Base-by-base conservation (phyloP, 2,888 invertebrate species). In the Thera britannica region DNA sequence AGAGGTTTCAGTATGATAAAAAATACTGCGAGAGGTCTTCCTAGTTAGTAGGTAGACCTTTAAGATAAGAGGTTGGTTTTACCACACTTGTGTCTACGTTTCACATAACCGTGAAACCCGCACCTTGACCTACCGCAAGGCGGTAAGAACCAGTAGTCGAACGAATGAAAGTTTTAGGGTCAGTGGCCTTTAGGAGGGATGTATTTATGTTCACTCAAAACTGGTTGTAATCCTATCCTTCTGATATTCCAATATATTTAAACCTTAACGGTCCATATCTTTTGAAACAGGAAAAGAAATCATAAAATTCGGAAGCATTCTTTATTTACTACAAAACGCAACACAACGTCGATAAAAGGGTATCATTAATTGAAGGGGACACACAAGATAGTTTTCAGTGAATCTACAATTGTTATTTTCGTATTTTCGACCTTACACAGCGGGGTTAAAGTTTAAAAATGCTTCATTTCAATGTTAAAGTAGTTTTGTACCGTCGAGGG, bases 401-500 rank as follows among this genome's bases (percentile, higher is more conserved):
- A 75, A 78, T 77, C 77, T 64, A 57, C 58, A 58, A 48, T 57
- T 54, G 59, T 6, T 51, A 48, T 57, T 52, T 49, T 49, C 12
- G 41, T 12, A 69, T 60, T 69, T 55, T 65, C 46, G 49, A 58
- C 68, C 63, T 58, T 72, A 65, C 23, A 6, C 2, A n/a, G 1
- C 7, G 23, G 57, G 7, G 23, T 58, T 70, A 74, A 52, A 67
- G 72, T 72, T 74, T 58, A 72, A 68, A 66, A 71, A 64, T 56
- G 68, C 44, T 38, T 49, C 38, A 57, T 66, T 68, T 61, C 62
- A 60, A 51, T 70, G 62, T 63, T 66, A 69, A 68, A 70, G 70
- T 83, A 81, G 79, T 80, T 81, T 79, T 78, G 74, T 76, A 75
- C 78, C 77, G 77, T 56, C 67, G 78, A 81, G 87, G 84, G 81